Base-by-base conservation (phyloP, 2,888 invertebrate genomes). In the Machimus rusticus region DNA sequence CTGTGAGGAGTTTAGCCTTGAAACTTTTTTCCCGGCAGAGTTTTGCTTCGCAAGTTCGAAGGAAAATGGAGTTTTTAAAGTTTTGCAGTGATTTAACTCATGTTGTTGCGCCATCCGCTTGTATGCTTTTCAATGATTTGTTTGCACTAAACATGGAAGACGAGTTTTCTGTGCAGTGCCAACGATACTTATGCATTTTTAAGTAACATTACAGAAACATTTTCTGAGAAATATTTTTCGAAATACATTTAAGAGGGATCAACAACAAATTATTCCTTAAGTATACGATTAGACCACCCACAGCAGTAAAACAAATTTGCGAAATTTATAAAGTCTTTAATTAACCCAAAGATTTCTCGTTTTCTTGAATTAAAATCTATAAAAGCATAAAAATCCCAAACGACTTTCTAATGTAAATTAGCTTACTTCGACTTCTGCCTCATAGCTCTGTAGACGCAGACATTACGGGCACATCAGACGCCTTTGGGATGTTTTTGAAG, bases 331-430 rank as follows among this genome's bases (percentile, higher is more conserved):
- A 34, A 76, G 34, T n/a, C 34, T 76, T 76, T 76, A 37, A 76
- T 76, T 37, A 76, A 28, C 34, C 28, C 16, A n/a, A 16, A 34
- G 28, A 76, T 37, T 76, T 76, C 34, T 31, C 76, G 37, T 34
- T 76, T 76, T 76, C 34, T 31, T n/a, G 37, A 74, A 74, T 74
- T 37, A 76, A 37, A 74, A 37, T 76, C 76, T 23, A 76, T 76
- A 76, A 76, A 76, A 76, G 23, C 34, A 37, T 34, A 37, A 76
- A 76, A 76, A 37, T 76, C 19, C 16, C 16, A 76, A 76, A 76
- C 37, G 34, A 76, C 37, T 76, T 76, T 76, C 76, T 37, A 76
- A 76, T 76, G 76, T 76, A 76, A 76, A 76, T 76, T 76, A 76
- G 34, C 8, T 9, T 14, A 2, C 37, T 76, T 76, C 34, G 76